Evolutionary conservation across 2,113 vertebrate genomes (phyloP), one percentile per base, ranked within the genome.

Genomic region (Panthera leo): DNA sequence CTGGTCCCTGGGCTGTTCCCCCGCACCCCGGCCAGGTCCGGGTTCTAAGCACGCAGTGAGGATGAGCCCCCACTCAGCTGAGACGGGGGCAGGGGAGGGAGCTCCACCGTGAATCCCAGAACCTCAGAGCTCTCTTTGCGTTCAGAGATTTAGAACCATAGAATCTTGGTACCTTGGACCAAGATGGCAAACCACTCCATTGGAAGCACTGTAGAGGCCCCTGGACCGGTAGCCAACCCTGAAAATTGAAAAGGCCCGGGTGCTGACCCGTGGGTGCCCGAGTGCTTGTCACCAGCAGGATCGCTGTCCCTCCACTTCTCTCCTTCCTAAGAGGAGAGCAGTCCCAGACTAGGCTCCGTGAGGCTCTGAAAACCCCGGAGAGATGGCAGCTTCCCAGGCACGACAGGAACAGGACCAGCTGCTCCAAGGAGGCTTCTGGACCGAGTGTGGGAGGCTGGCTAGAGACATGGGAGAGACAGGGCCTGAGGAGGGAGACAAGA

Each of bases 401-500:
- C 9, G 48, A 53, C 4, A 45, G 89, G 11, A 45, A 53, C 3
- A 45, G 89, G 11, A 45, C 61, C 12, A 48, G 19, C 39, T 23
- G 8, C 75, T 76, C 25, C 1, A 42, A 96, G 51, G 92, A 27
- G 15, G 83, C 87, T 76, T 36, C 95, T 53, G 89, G 48, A 68
- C 71, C 80, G 4, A 67, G 90, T 39, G 85, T 91, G 88, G 96
- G 96, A 96, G 92, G 96, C 84, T 3, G 7, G 89, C 92, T 5
- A 31, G 93, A 76, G 75, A 90, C 80, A 2, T 3, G 0, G 89
- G 90, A 95, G 93, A 90, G 68, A 31, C 67, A 0, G 89, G 48
- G 80, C 70, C 53, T 12, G 48, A 68, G 71, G 58, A 94, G 76
- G 34, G 94, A 97, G 95, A 98, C 95, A 79, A 95, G 94, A 48